Percentiles rank a stretch among this genome's conserved stretches.
Evolutionary conservation across 2,888 invertebrate genomes (phyloP).

Genomic region (Linnaemya vulpina): DNA sequence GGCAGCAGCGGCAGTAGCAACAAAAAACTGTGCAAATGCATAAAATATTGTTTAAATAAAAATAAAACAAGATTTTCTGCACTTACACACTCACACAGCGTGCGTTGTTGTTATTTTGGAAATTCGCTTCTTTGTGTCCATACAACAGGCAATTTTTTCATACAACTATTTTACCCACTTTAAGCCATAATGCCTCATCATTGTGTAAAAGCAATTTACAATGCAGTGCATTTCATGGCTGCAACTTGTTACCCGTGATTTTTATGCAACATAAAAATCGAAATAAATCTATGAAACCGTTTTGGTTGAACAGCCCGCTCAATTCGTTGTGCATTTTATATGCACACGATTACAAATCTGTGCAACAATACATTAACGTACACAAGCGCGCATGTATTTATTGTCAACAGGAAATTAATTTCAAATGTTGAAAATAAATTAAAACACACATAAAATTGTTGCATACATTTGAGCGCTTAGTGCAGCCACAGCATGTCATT

Average conservation of each 20-base stretch:
- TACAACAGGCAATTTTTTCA: slow-evolving; percentile 49
- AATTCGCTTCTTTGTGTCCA: not conserved
- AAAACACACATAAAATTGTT: slow-evolving; percentile 46
- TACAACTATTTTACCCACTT: slow-evolving; percentile 30
- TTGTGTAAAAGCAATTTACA: slow-evolving; percentile 60
- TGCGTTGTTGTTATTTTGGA: not conserved
- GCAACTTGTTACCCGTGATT: slow-evolving; percentile 59
- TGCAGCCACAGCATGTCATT: not conserved
- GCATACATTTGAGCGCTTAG: slow-evolving; percentile 24
- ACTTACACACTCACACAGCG: slow-evolving; percentile 9
- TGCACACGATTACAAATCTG: slow-evolving; percentile 9
- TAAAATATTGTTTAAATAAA: slow-evolving; percentile 58
- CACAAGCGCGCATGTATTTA: slow-evolving; percentile 42
- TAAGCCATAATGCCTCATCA: slow-evolving; percentile 57
- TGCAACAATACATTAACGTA: slow-evolving; percentile 21
- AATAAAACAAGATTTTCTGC: slow-evolving; percentile 29
- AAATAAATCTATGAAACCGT: slow-evolving; percentile 53
- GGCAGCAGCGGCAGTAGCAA: not conserved
- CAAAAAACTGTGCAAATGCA: slow-evolving; percentile 40
- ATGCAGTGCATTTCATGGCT: slow-evolving; percentile 59
- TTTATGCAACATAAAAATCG: slow-evolving; percentile 46
- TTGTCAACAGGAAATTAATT: slow-evolving; percentile 66
- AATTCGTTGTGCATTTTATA: not conserved
- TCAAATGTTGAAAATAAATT: slow-evolving; percentile 55
- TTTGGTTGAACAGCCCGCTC: slow-evolving; percentile 14